Base-by-base conservation (phyloP, 2,113 vertebrate species). In the Xyliphius kryptos region DNA sequence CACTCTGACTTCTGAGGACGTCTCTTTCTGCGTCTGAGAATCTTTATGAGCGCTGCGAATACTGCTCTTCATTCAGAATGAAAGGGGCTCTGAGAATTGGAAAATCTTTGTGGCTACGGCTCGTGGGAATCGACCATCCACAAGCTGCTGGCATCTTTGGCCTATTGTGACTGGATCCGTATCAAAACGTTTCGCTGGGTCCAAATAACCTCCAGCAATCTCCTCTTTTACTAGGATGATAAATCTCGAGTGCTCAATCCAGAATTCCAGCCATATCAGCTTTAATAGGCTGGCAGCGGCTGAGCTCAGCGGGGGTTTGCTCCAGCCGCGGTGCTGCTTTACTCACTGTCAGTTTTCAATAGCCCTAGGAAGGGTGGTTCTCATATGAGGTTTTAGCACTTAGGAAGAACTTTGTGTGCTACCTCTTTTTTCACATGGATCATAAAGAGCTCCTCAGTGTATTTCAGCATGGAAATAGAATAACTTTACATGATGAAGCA, bases 321-420 rank as follows among this genome's bases (percentile, higher is more conserved):
- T 57, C 37, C 46, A 50, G 19, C 14, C 26, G 16, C 21, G 21
- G 49, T n/a, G 26, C 15, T 16, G 11, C 40, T 55, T 44, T 43
- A 56, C 61, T 63, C 43, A 67, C 13, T 67, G 59, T 66, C 63
- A 71, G 48, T 41, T 43, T 26, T 11, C 50, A 60, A 12, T 37
- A 55, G 21, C 19, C 21, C 37, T 13, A 50, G 17, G 43, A 56
- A 41, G 15, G 9, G 16, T 14, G 17, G 20, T 16, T 60, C 46
- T 16, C 55, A 14, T 16, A 56, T 40, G 38, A 61, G 20, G 48
- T 44, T 20, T 51, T 19, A 20, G 17, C 32, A 41, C 6, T 37
- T 65, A 58, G 38, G 40, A 67, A 20, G n/a, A 54, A n/a, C 38
- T 58, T 16, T 40, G 17, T 61, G 32, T 10, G 44, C 37, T 5